Evolutionary conservation across 2,888 invertebrate species (phyloP).

Genomic region (Drosophila atripex): DNA sequence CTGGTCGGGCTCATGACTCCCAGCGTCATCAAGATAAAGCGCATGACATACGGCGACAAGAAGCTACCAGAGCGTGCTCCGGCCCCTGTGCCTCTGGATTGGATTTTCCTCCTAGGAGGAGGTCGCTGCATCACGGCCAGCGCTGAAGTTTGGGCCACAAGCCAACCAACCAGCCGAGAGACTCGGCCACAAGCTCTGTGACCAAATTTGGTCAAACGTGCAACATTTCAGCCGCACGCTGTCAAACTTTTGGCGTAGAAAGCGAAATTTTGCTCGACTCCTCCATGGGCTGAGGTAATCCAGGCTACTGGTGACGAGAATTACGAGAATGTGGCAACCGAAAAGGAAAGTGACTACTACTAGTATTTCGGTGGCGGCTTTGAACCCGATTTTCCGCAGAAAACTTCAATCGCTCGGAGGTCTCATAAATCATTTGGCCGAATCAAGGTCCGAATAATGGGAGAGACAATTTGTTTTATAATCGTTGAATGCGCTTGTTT

Average conservation of each 20-base stretch:
- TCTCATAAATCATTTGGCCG: slow-evolving; percentile 19
- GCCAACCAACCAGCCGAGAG: not conserved
- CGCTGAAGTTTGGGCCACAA: slow-evolving; percentile 8
- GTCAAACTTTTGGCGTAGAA: slow-evolving; percentile 74
- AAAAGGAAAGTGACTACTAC: slow-evolving; percentile 38
- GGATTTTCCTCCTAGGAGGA: slow-evolving; percentile 30
- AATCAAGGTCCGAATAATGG: slow-evolving; percentile 27
- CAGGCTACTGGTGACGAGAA: slow-evolving; percentile 43
- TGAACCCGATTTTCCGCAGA: slow-evolving; percentile 9
- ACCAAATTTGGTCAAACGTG: slow-evolving; percentile 78
- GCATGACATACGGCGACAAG: slow-evolving; percentile 77
- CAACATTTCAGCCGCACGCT: slow-evolving; percentile 75
- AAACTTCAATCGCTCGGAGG: slow-evolving; percentile 7
- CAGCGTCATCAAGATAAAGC: slow-evolving; percentile 74
- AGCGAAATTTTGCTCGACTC: slow-evolving; percentile 64
- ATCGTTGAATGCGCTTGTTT: slow-evolving; percentile 38
- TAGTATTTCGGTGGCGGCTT: slow-evolving; percentile 16
- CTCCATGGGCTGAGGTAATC: slow-evolving; percentile 64
- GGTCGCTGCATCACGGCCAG: slow-evolving; percentile 56
- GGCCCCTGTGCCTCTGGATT: slow-evolving; percentile 15
- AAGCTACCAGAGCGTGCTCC: slow-evolving; percentile 71
- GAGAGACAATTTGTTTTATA: slow-evolving; percentile 33
- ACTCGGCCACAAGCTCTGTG: slow-evolving; percentile 21
- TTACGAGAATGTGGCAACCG: slow-evolving; percentile 49
- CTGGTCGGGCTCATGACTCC: slow-evolving; percentile 62